phyloP scores from a whole-genome alignment of 2,113 vertebrate genomes.

The Rhipidura dahli region DNA sequence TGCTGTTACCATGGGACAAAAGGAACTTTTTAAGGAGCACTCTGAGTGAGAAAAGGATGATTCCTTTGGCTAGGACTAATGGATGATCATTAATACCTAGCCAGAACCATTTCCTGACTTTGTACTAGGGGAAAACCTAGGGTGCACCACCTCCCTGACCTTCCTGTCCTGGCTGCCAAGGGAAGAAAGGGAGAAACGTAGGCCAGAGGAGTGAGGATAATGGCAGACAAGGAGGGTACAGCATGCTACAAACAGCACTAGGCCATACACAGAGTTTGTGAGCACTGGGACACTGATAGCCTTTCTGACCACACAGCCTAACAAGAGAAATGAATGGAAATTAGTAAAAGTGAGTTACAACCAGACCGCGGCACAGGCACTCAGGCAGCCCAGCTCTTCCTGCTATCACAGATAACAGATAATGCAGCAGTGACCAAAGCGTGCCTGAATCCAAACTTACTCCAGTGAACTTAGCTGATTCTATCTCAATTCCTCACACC shows the following conservation, averaged over 20 bases:
- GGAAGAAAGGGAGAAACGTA: neutral
- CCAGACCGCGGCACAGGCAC: fast-evolving
- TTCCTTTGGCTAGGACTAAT: neutral
- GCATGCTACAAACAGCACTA: neutral
- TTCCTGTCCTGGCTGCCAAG: neutral
- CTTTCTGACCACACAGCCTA: neutral
- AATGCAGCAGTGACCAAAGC: neutral
- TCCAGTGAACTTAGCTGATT: neutral
- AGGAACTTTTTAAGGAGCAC: neutral
- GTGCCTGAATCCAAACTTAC: neutral
- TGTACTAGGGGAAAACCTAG: neutral
- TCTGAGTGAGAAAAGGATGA: neutral
- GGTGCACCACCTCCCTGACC: neutral
- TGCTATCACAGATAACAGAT: neutral
- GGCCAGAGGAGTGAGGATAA: neutral
- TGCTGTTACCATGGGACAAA: neutral
- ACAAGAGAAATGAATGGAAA: neutral
- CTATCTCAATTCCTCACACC: neutral
- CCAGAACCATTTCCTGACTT: neutral
- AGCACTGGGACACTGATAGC: neutral
- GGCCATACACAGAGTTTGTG: neutral
- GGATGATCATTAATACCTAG: neutral
- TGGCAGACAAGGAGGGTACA: neutral
- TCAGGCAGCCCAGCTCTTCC: neutral
- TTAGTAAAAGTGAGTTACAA: neutral